Percentiles rank a stretch among this genome's conserved stretches.
phyloP scores from a whole-genome alignment of 30 jellyfish, hydroid and myxozoan genomes.

The Rhopilema esculentum region DNA sequence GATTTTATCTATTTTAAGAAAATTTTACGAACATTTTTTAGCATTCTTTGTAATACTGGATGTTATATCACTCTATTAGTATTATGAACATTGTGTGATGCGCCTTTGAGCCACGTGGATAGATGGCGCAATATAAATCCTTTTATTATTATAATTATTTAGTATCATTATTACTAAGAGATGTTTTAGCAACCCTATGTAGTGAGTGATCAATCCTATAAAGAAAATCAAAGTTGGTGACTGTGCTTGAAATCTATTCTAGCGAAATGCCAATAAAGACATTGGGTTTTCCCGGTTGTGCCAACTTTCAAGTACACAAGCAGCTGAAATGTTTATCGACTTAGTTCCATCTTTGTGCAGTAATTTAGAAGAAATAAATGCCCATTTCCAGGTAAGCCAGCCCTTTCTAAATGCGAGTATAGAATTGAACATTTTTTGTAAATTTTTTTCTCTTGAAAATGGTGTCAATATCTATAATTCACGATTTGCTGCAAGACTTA shows the following conservation, averaged over 20 bases:
- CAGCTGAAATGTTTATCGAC: constrained; percentile 54
- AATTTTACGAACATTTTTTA: neutral
- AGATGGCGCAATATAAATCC: constrained; percentile 38
- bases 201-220: no score
- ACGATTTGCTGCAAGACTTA: no score
- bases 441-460: no score
- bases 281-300: constrained; percentile 75
- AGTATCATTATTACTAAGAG: no score
- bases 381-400: constrained; percentile 70
- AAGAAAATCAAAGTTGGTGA: no score
- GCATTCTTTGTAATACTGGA: neutral
- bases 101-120: constrained; percentile 47
- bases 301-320: constrained; percentile 37
- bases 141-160: no score
- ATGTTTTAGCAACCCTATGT: no score
- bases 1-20: neutral
- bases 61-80: neutral
- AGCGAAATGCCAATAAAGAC: constrained; percentile 72
- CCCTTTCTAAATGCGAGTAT: no score
- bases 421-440: no score
- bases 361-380: constrained; percentile 36
- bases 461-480: no score
- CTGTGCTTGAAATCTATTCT: neutral
- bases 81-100: constrained; percentile 6
- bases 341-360: constrained; percentile 72